Evolutionary conservation across 2,888 invertebrate species (phyloP).

Genomic region (Teleiodes luculella): DNA sequence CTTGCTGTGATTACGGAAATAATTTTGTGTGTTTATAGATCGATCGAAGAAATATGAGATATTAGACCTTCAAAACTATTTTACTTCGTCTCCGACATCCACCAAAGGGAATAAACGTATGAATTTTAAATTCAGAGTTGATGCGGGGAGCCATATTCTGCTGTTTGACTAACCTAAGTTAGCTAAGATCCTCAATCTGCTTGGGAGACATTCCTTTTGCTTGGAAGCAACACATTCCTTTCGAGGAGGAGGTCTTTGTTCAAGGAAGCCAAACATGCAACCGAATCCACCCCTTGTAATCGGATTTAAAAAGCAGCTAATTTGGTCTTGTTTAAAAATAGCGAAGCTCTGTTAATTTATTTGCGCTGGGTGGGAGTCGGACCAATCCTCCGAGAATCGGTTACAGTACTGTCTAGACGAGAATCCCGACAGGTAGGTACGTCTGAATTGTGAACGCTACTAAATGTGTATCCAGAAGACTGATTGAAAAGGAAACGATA

Average conservation of each 20-base stretch:
- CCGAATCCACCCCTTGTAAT: neutral
- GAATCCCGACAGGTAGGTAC: neutral
- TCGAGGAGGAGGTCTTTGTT: neutral
- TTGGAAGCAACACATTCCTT: too few species aligned
- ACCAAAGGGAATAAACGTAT: too few species aligned
- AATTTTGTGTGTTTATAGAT: neutral
- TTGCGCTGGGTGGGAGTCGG: neutral
- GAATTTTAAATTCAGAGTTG: too few species aligned
- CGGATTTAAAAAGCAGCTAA: neutral
- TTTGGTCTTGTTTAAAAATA: slow-evolving; percentile 1
- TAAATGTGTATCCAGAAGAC: too few species aligned
- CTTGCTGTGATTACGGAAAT: slow-evolving; percentile 1
- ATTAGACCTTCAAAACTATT: too few species aligned
- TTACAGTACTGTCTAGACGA: neutral
- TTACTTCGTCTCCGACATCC: too few species aligned
- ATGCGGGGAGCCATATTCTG: too few species aligned
- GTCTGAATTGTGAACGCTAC: too few species aligned
- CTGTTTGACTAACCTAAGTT: too few species aligned
- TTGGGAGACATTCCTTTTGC: too few species aligned
- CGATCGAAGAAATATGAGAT: too few species aligned
- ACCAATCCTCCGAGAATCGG: neutral
- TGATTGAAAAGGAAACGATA: neutral
- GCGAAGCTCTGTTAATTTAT: neutral
- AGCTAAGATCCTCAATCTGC: too few species aligned
- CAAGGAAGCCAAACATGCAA: neutral